Evolutionary conservation across 2,113 vertebrate genomes (phyloP), one percentile per base, ranked within the genome.

Genomic region (Menidia beryllina): DNA sequence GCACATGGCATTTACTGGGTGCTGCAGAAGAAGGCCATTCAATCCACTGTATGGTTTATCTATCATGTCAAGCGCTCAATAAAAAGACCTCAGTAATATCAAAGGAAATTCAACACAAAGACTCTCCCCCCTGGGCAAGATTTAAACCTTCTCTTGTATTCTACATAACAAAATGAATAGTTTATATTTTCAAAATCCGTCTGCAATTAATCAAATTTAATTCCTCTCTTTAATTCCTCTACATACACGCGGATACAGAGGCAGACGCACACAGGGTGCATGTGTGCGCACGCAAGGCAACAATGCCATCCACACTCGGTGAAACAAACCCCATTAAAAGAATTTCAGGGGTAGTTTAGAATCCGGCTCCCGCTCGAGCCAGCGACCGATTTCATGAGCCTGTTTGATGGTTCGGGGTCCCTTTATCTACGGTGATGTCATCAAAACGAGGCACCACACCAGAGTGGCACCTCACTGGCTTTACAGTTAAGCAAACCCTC

Each of bases 11-110:
- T 92, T 92, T 91, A 83, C 90, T 89, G 81, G 82, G 74, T 90
- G 90, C 85, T 86, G 86, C 85, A 84, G 83, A 88, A 54, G 85
- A 84, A 88, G 91, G 85, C 88, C 77, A 86, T 91, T 91, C 89
- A 86, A 88, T 89, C 82, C 87, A 86, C 83, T 87, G 80, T 91
- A 90, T 87, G 89, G 83, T 92, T 93, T 93, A 91, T 92, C 92
- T 93, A 87, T 93, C 91, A 91, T 93, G 91, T 92, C 91, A 93
- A 91, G 75, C 76, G 72, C 87, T 92, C 88, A 90, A 92, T 88
- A 92, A 91, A 90, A 91, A 91, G 83, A 76, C 78, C 69, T 88
- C 86, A 72, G 88, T 90, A 92, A 92, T 91, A 92, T 92, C 86
- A 93, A 91, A 92, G 83, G 61, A 89, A 73, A 88, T 81, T 86